Base-by-base conservation (phyloP, 2,113 vertebrate genomes). In the Pelvicachromis taeniatus region DNA sequence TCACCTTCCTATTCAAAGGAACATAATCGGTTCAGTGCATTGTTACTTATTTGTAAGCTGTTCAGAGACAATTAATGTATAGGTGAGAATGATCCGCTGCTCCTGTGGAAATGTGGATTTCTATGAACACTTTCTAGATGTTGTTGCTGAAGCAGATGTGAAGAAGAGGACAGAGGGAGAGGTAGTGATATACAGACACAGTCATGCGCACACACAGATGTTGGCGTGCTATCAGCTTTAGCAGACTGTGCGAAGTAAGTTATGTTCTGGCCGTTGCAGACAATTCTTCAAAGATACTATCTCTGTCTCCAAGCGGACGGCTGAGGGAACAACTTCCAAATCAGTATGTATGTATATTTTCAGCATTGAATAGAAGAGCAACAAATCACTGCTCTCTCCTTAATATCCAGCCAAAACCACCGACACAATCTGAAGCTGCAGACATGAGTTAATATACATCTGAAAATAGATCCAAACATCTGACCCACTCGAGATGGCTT, bases 281-380 rank as follows among this genome's bases (percentile, higher is more conserved):
- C 91, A 77, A 94, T 94, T 92, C 95, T 94, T 96, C 91, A 95
- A 94, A 95, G 95, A 96, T 95, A 91, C 87, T 93, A 96, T 96
- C 95, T 96, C 85, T 81, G 89, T 90, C 88, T 90, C 68, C 0
- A 31, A 83, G 85, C 23, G 29, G 78, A 87, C 53, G 26, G 80
- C 75, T 70, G 82, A 94, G 87, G 80, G 85, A 90, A 87, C 58
- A 55, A 88, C 84, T 87, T 91, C 88, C 79, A 91, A 92, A 94
- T 95, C 86, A 79, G 89, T 93, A 88, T 63, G 63, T 83, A 85
- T 77, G 80, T 88, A 87, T 90, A 84, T 91, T 85, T 87, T 94
- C 91, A 90, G 89, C 94, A 92, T 84, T 89, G 86, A 95, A 95
- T 92, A 91, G 82, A 79, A 81, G 80, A 85, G 91, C 86, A 91